A percentile compares a stretch with the other conserved stretches of the same genome.
Conservation (phyloP, 2,888 invertebrate species). For the Mesoligia furuncula region DNA sequence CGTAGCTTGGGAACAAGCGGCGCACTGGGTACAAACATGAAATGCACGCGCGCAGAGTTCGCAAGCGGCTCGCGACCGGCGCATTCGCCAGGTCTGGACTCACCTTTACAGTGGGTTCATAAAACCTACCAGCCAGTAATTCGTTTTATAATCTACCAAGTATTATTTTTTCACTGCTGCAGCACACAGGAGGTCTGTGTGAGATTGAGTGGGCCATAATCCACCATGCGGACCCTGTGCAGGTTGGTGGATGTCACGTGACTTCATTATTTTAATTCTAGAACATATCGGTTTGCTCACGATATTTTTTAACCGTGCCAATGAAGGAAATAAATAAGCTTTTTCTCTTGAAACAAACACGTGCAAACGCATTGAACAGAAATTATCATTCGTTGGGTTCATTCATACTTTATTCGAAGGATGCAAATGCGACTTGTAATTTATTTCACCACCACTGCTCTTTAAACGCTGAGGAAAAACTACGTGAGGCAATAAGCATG, state of each 20-base stretch:
- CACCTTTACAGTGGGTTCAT: not conserved
- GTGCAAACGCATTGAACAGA: not conserved
- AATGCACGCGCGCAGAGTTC: too few relatives aligned
- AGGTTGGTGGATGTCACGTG: not conserved
- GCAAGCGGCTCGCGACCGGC: too few relatives aligned
- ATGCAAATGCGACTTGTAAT: not conserved
- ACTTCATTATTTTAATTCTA: too few relatives aligned
- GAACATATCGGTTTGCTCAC: not conserved
- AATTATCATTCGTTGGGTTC: too few relatives aligned
- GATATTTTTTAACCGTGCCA: not conserved
- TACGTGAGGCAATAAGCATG: too few relatives aligned
- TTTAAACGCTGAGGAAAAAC: not conserved
- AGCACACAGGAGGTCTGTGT: not conserved
- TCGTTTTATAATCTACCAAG: not conserved
- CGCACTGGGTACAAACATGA: too few relatives aligned
- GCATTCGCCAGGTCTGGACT: too few relatives aligned
- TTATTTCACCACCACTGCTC: not conserved
- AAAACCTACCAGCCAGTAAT: not conserved
- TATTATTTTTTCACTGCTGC: not conserved
- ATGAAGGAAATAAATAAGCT: too few relatives aligned
- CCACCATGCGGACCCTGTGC: not conserved
- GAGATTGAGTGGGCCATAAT: not conserved
- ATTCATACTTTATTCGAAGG: not conserved
- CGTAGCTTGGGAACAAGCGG: too few relatives aligned
- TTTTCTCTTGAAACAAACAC: not conserved